Conservation (phyloP, 2,113 vertebrate genomes). For the Corythornis madagascariensis region DNA sequence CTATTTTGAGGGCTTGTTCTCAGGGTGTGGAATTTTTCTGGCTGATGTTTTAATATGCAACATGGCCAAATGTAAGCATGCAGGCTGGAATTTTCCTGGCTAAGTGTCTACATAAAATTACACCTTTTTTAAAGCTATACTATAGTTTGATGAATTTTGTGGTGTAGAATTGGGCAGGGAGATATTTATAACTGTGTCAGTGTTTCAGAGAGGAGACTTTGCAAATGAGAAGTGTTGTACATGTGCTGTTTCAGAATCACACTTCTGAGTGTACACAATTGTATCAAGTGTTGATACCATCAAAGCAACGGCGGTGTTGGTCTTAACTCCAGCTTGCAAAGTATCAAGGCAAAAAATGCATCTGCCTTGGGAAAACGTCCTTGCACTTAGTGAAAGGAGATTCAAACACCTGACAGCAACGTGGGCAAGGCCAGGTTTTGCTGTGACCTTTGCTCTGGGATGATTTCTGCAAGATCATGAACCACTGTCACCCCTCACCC, state of each 20-base stretch:
- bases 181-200: rapidly evolving
- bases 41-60: not conserved
- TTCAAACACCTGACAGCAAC: not conserved
- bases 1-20: not conserved
- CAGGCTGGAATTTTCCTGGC: not conserved
- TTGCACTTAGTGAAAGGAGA: not conserved
- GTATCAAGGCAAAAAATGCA: not conserved
- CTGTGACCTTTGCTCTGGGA: not conserved
- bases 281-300: not conserved
- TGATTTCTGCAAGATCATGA: not conserved
- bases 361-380: not conserved
- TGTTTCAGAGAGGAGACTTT: not conserved
- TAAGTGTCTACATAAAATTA: not conserved
- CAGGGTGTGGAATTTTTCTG: not conserved
- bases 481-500: not conserved
- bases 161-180: not conserved
- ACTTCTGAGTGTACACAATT: not conserved
- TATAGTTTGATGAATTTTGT: not conserved
- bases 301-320: not conserved
- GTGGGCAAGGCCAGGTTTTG: not conserved
- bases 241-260: not conserved
- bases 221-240: not conserved
- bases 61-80: not conserved
- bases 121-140: not conserved
- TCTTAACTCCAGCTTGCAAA: not conserved